These are phyloP conservation scores for Tetrao urogallus DNA, from an alignment of 2,113 vertebrate genomes.

Conservation along the genomic window DNA sequence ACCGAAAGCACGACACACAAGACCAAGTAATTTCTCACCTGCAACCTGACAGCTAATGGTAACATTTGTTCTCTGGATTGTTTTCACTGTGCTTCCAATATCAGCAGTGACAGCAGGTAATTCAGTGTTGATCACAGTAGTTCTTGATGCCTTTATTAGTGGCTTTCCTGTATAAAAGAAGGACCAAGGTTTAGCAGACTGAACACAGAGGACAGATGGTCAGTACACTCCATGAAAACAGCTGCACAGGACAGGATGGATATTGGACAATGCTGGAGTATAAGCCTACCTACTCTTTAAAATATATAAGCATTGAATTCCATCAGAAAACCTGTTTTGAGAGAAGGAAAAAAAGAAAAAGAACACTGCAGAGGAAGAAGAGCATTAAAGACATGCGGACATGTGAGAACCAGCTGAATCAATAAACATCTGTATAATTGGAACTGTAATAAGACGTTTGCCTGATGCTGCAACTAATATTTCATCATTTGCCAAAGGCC, in stretches of 20 bases:
- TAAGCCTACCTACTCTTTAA: background rate
- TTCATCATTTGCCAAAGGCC: background rate
- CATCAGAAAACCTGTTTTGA: background rate
- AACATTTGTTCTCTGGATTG: conserved; percentile 76
- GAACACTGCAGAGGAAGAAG: background rate
- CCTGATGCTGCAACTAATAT: background rate
- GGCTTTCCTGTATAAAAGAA: conserved; percentile 79
- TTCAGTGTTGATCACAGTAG: conserved; percentile 74
- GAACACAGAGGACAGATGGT: background rate
- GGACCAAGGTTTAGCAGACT: background rate
- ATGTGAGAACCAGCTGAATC: background rate
- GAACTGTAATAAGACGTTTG: background rate
- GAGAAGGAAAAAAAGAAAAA: background rate
- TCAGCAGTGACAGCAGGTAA: conserved; percentile 69
- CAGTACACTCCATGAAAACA: background rate
- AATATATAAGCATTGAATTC: background rate
- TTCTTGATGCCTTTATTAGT: conserved; percentile 79
- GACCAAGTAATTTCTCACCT: conserved; percentile 72
- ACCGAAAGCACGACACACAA: background rate
- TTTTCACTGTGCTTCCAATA: conserved; percentile 80
- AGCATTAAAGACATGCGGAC: background rate
- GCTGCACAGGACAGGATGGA: background rate
- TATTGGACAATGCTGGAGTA: background rate
- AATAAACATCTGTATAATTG: background rate
- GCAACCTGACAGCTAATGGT: conserved; percentile 84